phyloP scores from a whole-genome alignment of 1,140 invertebrate species.

The Achroia grisella region DNA sequence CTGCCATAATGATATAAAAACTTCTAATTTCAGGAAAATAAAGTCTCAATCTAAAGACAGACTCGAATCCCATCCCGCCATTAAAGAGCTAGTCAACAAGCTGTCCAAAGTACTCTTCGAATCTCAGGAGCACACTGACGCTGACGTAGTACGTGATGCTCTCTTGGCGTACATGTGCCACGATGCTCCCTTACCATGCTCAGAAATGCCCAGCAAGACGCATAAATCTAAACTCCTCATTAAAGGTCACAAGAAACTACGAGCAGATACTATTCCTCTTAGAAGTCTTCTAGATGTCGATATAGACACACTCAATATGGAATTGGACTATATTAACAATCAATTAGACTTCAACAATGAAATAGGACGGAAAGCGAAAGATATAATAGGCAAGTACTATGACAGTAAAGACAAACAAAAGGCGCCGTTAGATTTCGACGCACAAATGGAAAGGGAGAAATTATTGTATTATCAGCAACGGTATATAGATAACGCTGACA shows the following conservation, averaged over 20 bases:
- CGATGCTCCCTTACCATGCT: conserved; percentile 83
- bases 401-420: conserved; percentile 39
- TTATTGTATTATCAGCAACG: conserved; percentile 68
- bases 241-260: conserved; percentile 22
- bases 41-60: conserved; percentile 57
- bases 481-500: conserved; percentile 62
- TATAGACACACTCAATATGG: conserved; percentile 59
- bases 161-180: conserved; percentile 90
- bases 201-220: conserved; percentile 35
- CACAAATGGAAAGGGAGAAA: conserved; percentile 72
- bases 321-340: conserved; percentile 63
- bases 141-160: conserved; percentile 85
- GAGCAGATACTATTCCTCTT: conserved; percentile 16
- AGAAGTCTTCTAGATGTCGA: conserved; percentile 49
- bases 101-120: conserved; percentile 78
- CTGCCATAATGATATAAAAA: too few relatives aligned
- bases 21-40: conserved; percentile 43
- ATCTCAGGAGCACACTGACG: conserved; percentile 77
- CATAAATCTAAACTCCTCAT: neutral
- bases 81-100: conserved; percentile 78
- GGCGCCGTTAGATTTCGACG: conserved; percentile 57
- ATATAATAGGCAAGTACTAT: conserved; percentile 58
- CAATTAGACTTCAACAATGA: conserved; percentile 63
- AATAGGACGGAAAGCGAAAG: conserved; percentile 54
- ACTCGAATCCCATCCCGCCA: conserved; percentile 79